Evolutionary conservation across 2,113 vertebrate genomes (phyloP).

Genomic region (Indicator indicator): DNA sequence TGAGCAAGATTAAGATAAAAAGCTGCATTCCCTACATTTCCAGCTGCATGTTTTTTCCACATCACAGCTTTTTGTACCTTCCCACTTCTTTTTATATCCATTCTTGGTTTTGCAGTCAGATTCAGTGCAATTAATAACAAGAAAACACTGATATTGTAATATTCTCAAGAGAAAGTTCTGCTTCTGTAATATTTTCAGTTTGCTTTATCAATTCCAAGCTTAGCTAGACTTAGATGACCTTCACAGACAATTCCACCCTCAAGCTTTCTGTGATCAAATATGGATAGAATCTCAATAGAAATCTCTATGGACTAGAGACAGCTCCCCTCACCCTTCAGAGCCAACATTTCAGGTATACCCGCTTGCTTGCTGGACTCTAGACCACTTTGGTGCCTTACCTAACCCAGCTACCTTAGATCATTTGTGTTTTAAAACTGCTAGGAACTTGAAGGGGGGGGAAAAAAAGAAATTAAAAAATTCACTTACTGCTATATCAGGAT

Average conservation of each 20-base stretch:
- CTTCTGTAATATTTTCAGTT: neutral
- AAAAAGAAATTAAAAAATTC: neutral
- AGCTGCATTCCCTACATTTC: neutral
- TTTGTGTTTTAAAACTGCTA: neutral
- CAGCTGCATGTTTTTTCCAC: neutral
- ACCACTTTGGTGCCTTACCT: neutral
- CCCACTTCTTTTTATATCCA: neutral
- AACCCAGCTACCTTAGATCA: neutral
- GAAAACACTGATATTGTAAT: neutral
- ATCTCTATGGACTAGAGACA: accelerated
- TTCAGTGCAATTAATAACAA: neutral
- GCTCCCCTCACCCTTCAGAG: neutral
- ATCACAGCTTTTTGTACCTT: neutral
- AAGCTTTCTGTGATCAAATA: neutral
- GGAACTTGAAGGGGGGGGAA: neutral
- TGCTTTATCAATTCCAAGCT: neutral
- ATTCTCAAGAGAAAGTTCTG: neutral
- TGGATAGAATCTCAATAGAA: accelerated
- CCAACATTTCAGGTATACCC: neutral
- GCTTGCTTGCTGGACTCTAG: neutral
- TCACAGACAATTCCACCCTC: neutral
- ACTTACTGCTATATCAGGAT: conserved; percentile 92
- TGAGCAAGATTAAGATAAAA: neutral
- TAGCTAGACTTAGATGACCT: neutral
- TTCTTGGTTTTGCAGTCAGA: neutral